Evolutionary conservation across 2,888 invertebrate genomes (phyloP), one percentile per base, ranked within the genome.

Genomic region (Epinotia ramella): DNA sequence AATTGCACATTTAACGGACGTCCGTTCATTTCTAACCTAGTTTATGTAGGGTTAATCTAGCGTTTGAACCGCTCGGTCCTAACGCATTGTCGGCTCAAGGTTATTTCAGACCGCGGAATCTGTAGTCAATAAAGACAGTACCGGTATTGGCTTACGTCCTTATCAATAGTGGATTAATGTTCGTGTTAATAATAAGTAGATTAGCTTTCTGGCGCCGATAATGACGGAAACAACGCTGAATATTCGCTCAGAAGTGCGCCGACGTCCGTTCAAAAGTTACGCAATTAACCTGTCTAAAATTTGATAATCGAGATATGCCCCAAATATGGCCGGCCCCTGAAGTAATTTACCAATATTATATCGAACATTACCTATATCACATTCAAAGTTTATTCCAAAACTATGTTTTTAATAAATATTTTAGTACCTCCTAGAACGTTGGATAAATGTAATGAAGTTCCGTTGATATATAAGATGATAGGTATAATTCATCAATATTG

Each of bases 401-500:
- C 60, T 66, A 71, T 70, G 70, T 75, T 76, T 76, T 66, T 66
- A 73, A 73, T 62, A 69, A 72, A 76, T 63, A 70, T 75, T 73
- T 75, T 78, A 77, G 70, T 53, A 66, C 59, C 63, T 71, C 68
- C 63, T 78, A 77, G 73, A 77, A 77, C 70, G 72, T 78, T 79
- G 73, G 67, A 66, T 80, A 81, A 57, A 73, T 65, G 59, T 66
- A 76, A 76, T 71, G 60, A 28, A 70, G 60, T 64, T 71, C 56
- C 71, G 66, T 62, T 76, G 16, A 49, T 67, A 53, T 67, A 33
- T 46, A 65, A 66, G 18, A 66, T 76, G 28, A 71, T 76, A 81
- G 79, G 76, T 77, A 79, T 79, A 77, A 72, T 80, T 84, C 82
- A 84, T 84, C 80, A 82, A 82, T 81, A 82, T 83, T 84, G 84